Base-by-base conservation (phyloP, 2,113 vertebrate genomes). In the Machaerirhynchus nigripectus region DNA sequence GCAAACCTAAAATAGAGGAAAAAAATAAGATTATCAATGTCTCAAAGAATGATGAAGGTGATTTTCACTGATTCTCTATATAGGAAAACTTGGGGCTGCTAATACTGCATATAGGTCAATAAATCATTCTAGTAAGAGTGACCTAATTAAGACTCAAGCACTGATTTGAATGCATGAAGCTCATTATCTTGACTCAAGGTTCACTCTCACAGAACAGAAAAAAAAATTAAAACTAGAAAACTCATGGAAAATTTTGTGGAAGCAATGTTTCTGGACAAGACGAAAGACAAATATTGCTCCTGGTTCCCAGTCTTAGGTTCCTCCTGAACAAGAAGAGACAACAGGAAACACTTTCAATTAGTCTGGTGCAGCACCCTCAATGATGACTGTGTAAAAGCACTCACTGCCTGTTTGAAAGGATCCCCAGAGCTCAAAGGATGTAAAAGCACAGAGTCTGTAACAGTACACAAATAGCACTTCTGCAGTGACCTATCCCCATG, bases 51-150 rank as follows among this genome's bases (percentile, higher is more conserved):
- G 75, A 95, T 93, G 82, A 91, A 74, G 81, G 71, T 60, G 68
- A 94, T 96, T 96, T 94, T 93, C 78, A 77, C 37, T 67, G 63
- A 59, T 46, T 91, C 24, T 68, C 75, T 63, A 11, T 70, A 68
- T 81, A 93, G 47, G 9, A 93, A 92, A 94, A 63, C 59, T 83
- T 73, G 37, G 24, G 42, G 56, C 60, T 83, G 35, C 59, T 90
- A 86, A 90, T 63, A 91, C 40, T 11, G 4, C 82, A 89, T 91
- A 95, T 50, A 68, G 74, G 75, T 94, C 94, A 93, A 97, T 96
- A 96, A 97, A 96, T 94, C 95, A 91, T 93, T 65, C 82, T 39
- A 57, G 50, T 68, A 93, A 91, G 75, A 80, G 82, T 93, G 95
- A 90, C 85, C 87, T 95, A 94, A 96, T 95, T 96, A 97, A 90